Conservation (phyloP, 1,140 invertebrate species). For the Rhagoletis zephyria region DNA sequence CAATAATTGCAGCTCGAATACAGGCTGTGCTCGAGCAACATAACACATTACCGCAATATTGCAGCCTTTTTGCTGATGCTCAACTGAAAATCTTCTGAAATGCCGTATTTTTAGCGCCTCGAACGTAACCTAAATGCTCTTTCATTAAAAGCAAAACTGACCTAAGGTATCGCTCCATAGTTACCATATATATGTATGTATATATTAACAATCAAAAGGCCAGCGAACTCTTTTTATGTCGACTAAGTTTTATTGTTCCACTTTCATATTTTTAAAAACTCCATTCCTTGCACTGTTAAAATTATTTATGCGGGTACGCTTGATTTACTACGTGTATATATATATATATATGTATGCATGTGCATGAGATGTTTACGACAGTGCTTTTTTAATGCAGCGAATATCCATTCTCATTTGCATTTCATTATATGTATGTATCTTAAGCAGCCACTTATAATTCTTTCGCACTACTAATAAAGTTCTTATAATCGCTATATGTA, state of each 20-base stretch:
- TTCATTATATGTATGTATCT: neutral
- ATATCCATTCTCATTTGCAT: neutral
- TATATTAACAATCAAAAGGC: neutral
- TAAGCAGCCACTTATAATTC: neutral
- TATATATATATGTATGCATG: neutral
- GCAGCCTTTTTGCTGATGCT: too few relatives aligned
- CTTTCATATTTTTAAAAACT: constrained; percentile 43
- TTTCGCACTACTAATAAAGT: neutral
- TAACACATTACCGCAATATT: too few relatives aligned
- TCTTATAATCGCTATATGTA: neutral
- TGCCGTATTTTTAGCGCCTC: too few relatives aligned
- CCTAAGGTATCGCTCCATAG: too few relatives aligned
- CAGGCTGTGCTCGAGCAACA: too few relatives aligned
- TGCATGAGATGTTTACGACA: neutral
- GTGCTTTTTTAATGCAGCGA: neutral
- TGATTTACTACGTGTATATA: neutral
- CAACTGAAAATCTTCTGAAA: too few relatives aligned
- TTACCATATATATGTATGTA: neutral
- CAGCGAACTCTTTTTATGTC: neutral
- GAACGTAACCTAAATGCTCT: too few relatives aligned
- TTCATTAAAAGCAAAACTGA: too few relatives aligned
- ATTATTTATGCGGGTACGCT: neutral
- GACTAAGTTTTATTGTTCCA: constrained; percentile 17
- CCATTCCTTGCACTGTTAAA: neutral
- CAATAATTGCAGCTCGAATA: too few relatives aligned